Percentiles rank a stretch among this genome's conserved stretches.
phyloP scores from a whole-genome alignment of 2,888 invertebrate species.

The Portevinia maculata region DNA sequence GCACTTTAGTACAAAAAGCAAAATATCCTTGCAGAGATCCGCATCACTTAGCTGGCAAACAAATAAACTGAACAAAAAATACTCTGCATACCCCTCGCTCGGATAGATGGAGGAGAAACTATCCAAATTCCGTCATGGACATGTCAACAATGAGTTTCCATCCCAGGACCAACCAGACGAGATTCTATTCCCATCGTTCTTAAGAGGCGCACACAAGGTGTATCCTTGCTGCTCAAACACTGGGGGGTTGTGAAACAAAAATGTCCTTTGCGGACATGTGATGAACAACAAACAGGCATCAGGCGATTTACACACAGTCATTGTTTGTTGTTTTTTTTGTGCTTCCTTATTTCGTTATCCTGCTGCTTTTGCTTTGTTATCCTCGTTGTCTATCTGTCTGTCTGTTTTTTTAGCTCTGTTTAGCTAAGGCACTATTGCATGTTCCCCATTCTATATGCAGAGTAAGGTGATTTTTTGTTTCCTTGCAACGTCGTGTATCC shows the following conservation, averaged over 20 bases:
- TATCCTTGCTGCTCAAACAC: conserved; percentile 44
- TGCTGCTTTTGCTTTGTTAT: conserved; percentile 56
- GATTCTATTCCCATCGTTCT: conserved; percentile 23
- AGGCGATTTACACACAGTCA: conserved; percentile 64
- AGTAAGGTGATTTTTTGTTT: conserved; percentile 61
- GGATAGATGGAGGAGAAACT: conserved; percentile 39
- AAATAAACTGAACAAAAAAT: conserved; percentile 38
- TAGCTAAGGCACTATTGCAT: conserved; percentile 55
- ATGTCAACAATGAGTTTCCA: conserved; percentile 69
- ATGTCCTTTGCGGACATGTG: conserved; percentile 70
- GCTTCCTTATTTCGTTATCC: conserved; percentile 43
- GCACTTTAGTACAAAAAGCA: conserved; percentile 38
- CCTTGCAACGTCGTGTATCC: conserved; percentile 52
- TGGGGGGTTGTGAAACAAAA: conserved; percentile 46
- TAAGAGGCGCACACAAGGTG: conserved; percentile 43
- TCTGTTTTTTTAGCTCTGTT: conserved; percentile 6
- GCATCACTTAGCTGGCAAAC: conserved; percentile 57
- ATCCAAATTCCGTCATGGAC: conserved; percentile 68
- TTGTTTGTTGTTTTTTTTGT: conserved; percentile 35
- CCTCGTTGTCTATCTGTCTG: conserved; percentile 63
- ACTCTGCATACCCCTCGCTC: background rate
- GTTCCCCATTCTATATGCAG: conserved; percentile 52
- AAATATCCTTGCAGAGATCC: conserved; percentile 50
- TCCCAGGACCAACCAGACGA: conserved; percentile 31
- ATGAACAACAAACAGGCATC: conserved; percentile 73